Evolutionary conservation across 2,888 invertebrate genomes (phyloP).

Genomic region (Uloborus plumipes): DNA sequence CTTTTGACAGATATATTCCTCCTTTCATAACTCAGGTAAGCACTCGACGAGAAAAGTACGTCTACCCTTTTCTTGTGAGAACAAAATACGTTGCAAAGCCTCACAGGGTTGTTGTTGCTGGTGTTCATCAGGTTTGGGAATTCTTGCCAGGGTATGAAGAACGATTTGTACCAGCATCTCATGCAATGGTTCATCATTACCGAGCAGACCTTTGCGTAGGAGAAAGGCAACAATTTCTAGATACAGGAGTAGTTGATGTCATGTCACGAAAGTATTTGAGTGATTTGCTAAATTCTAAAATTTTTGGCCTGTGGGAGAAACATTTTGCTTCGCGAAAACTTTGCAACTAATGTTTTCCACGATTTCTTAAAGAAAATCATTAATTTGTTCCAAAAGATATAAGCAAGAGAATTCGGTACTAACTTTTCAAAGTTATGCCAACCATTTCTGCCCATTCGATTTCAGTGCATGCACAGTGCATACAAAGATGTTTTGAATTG

Average conservation of each 20-base stretch:
- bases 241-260: conserved; percentile 25
- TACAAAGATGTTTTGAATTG: no score
- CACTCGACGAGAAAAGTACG: conserved; percentile 36
- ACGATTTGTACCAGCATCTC: conserved; percentile 13
- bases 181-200: conserved; percentile 53
- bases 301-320: conserved; percentile 20
- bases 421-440: no score
- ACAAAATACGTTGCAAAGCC: conserved; percentile 53
- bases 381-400: not conserved
- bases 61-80: conserved; percentile 42
- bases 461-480: no score
- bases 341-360: not conserved
- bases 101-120: conserved; percentile 3
- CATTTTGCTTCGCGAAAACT: not conserved
- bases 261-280: conserved; percentile 50
- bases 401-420: no score
- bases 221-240: not conserved
- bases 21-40: conserved; percentile 37
- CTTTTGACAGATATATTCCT: conserved; percentile 18
- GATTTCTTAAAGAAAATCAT: not conserved
- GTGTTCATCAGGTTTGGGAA: conserved; percentile 40
- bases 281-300: conserved; percentile 36
- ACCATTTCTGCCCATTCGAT: no score
- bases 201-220: conserved; percentile 17
- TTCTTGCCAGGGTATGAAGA: conserved; percentile 8